These are phyloP conservation scores for Monopis laevigella DNA, from an alignment of 2,888 invertebrate species.

Conservation along the genomic window DNA sequence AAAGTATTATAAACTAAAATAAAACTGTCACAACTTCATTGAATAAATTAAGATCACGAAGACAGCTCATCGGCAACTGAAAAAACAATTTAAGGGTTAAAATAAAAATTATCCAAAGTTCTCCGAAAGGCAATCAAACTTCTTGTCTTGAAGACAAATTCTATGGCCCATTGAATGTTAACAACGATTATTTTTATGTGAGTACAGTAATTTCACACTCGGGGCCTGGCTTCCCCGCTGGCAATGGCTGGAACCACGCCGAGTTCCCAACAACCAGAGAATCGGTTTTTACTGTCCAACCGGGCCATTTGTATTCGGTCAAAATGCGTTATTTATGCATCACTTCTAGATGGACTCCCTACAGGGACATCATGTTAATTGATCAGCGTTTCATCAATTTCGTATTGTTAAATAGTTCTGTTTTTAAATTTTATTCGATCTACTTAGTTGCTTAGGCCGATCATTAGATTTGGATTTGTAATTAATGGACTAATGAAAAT, in stretches of 20 bases:
- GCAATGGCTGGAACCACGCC: conserved; percentile 32
- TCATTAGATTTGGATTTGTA: not conserved
- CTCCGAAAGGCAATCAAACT: conserved; percentile 6
- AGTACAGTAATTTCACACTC: conserved; percentile 10
- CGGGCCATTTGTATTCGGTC: conserved; percentile 38
- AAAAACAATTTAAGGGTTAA: conserved; percentile 1
- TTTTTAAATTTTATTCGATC: not conserved
- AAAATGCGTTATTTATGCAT: conserved; percentile 52
- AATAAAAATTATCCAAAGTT: conserved; percentile 1
- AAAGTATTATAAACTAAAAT: no score
- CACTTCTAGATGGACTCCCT: conserved; percentile 41
- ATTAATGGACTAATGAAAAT: no score
- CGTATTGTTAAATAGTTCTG: conserved; percentile 29
- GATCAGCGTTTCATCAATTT: conserved; percentile 47
- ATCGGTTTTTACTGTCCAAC: conserved; percentile 46
- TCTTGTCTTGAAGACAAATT: conserved; percentile 11
- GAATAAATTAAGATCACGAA: no score
- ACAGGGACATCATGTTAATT: conserved; percentile 47
- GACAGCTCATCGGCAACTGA: no score
- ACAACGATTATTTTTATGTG: conserved; percentile 11
- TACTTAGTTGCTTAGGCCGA: no score
- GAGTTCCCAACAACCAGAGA: conserved; percentile 33
- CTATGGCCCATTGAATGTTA: conserved; percentile 10
- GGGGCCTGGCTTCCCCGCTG: conserved; percentile 34
- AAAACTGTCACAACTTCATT: conserved; percentile 6